Conservation (phyloP, 1,140 invertebrate species). For the Zaprionus taronus region DNA sequence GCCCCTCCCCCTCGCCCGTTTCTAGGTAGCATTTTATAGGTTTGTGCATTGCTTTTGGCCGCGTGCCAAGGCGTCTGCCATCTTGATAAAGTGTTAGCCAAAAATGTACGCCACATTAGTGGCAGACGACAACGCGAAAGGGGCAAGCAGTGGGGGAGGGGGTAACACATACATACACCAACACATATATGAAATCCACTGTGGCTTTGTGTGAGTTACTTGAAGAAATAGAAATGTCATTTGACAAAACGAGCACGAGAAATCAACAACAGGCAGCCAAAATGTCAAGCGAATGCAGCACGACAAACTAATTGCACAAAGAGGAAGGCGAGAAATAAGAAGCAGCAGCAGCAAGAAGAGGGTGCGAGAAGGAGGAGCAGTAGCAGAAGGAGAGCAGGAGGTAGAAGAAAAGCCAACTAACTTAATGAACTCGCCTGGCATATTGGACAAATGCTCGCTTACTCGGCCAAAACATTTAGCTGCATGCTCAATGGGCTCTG, state of each 20-base stretch:
- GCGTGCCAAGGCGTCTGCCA: slow-evolving; percentile 76
- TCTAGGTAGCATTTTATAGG: slow-evolving; percentile 60
- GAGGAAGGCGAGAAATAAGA: slow-evolving; percentile 36
- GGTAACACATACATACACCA: background rate
- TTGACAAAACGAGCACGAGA: slow-evolving; percentile 72
- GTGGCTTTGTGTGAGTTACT: slow-evolving; percentile 65
- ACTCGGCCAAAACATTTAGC: slow-evolving; percentile 24
- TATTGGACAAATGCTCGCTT: slow-evolving; percentile 40
- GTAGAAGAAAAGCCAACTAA: slow-evolving; percentile 2
- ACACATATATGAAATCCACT: slow-evolving; percentile 19
- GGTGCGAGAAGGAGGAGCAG: background rate
- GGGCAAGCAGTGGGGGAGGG: background rate
- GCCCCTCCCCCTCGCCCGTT: background rate
- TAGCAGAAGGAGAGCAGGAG: background rate
- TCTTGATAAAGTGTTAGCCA: slow-evolving; percentile 82
- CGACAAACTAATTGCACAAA: slow-evolving; percentile 72
- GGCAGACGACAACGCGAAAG: slow-evolving; percentile 54
- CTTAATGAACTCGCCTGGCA: slow-evolving; percentile 11
- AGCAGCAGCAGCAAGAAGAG: slow-evolving; percentile 7
- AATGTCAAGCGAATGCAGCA: slow-evolving; percentile 74
- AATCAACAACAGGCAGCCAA: slow-evolving; percentile 49
- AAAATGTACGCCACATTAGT: slow-evolving; percentile 82
- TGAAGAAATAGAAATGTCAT: slow-evolving; percentile 81
- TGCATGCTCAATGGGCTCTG: slow-evolving; percentile 56
- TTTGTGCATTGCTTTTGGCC: slow-evolving; percentile 77